Evolutionary conservation across 2,888 invertebrate genomes (phyloP).

Genomic region (Argyresthia goedartella): DNA sequence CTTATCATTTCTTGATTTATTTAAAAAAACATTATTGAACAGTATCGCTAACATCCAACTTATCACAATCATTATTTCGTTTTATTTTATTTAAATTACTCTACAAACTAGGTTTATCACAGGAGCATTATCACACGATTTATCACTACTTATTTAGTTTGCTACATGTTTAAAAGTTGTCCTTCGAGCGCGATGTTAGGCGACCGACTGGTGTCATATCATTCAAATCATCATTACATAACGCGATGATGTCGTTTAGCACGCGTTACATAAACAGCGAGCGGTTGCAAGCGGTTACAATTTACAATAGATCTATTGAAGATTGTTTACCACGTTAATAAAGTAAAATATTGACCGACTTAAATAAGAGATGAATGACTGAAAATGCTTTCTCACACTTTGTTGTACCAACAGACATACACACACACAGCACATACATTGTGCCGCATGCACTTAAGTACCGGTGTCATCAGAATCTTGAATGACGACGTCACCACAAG

Average conservation of each 20-base stretch:
- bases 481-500: too few relatives aligned
- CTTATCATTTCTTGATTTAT: slow-evolving; percentile 23
- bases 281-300: neutral
- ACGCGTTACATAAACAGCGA: neutral
- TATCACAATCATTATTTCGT: slow-evolving; percentile 46
- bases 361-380: too few relatives aligned
- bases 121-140: slow-evolving; percentile 1
- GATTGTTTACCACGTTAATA: too few relatives aligned
- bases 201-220: neutral
- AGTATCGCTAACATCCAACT: slow-evolving; percentile 40
- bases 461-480: too few relatives aligned
- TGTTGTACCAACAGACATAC: too few relatives aligned
- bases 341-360: too few relatives aligned
- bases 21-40: slow-evolving; percentile 24
- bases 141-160: neutral
- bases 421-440: too few relatives aligned
- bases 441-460: too few relatives aligned
- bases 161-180: neutral
- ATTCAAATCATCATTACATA: neutral
- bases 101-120: slow-evolving; percentile 3
- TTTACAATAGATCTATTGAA: too few relatives aligned
- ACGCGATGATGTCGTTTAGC: neutral
- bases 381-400: too few relatives aligned
- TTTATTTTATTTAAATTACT: slow-evolving; percentile 6
- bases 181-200: neutral